Evolutionary conservation across 2,797 vertebrate species (phyloP).

Genomic region (Gobio occitaniae): DNA sequence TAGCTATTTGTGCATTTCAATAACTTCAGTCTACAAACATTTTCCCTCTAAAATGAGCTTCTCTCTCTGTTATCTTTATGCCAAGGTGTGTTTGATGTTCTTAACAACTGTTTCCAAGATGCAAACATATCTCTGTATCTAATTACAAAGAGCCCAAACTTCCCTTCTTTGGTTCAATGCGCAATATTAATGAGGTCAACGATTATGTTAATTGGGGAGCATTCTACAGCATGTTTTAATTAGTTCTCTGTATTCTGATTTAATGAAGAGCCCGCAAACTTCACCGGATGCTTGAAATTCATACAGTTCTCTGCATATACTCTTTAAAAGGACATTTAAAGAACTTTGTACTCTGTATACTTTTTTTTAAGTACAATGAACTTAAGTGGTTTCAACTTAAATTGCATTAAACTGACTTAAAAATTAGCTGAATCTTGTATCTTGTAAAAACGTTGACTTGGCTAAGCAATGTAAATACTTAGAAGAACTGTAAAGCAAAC

Average conservation of each 20-base stretch:
- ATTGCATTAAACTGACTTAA: too few species aligned
- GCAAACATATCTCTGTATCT: constrained; percentile 60
- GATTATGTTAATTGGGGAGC: constrained; percentile 72
- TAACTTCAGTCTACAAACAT: not conserved
- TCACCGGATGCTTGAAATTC: constrained; percentile 42
- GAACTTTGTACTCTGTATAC: not conserved
- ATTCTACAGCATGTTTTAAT: constrained; percentile 65
- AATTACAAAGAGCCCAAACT: constrained; percentile 63
- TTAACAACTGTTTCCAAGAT: constrained; percentile 53
- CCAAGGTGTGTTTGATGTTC: constrained; percentile 35
- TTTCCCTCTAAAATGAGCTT: not conserved
- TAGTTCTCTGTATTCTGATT: constrained; percentile 61
- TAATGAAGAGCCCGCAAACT: constrained; percentile 56
- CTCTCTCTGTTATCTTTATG: constrained; percentile 8
- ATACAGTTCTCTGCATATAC: constrained; percentile 18
- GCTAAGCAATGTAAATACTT: too few species aligned
- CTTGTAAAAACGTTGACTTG: too few species aligned
- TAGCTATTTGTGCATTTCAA: not conserved
- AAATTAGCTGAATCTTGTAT: too few species aligned
- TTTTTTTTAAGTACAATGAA: too few species aligned
- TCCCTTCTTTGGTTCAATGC: constrained; percentile 78
- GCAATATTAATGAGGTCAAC: constrained; percentile 80
- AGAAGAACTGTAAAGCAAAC: too few species aligned
- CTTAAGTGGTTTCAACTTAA: too few species aligned
- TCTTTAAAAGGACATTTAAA: constrained; percentile 29